Conservation (phyloP, 2,888 invertebrate species). For the Scaptomyza polygonia region DNA sequence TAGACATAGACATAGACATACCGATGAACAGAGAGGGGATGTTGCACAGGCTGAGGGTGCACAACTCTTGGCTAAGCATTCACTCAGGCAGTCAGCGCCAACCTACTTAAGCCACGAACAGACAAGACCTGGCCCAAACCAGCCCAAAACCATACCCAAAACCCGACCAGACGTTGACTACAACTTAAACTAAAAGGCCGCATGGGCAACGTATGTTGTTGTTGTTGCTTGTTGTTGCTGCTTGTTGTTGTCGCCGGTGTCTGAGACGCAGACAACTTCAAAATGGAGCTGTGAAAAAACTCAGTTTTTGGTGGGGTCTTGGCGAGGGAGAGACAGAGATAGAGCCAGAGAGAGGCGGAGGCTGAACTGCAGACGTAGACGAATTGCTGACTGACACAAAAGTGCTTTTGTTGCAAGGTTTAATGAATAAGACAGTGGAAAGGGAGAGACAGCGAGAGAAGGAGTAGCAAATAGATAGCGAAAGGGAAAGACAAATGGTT, state of each 20-base stretch:
- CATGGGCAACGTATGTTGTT: constrained; percentile 40
- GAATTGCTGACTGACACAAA: constrained; percentile 77
- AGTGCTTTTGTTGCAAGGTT: constrained; percentile 78
- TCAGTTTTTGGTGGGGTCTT: constrained; percentile 16
- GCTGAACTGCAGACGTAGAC: constrained; percentile 47
- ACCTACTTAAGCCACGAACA: constrained; percentile 66
- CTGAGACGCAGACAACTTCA: constrained; percentile 79
- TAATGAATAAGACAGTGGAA: constrained; percentile 60
- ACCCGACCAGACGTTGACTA: constrained; percentile 59
- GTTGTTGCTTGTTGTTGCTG: constrained; percentile 28
- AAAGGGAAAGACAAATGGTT: background rate
- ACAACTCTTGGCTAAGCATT: constrained; percentile 18
- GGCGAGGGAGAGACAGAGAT: background rate
- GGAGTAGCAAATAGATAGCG: background rate
- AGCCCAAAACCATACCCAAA: constrained; percentile 16
- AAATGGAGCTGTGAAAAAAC: constrained; percentile 58
- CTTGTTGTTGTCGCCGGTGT: constrained; percentile 67
- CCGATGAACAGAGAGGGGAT: constrained; percentile 20
- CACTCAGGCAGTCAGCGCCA: constrained; percentile 51
- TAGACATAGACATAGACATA: constrained; percentile 57
- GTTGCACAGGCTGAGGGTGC: constrained; percentile 6
- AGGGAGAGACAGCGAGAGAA: background rate
- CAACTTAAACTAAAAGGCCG: constrained; percentile 80
- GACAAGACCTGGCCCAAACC: constrained; percentile 40
- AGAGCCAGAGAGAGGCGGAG: background rate